Evolutionary conservation across 2,113 vertebrate species (phyloP), one percentile per base, ranked within the genome.

Genomic region (Hyla sarda): DNA sequence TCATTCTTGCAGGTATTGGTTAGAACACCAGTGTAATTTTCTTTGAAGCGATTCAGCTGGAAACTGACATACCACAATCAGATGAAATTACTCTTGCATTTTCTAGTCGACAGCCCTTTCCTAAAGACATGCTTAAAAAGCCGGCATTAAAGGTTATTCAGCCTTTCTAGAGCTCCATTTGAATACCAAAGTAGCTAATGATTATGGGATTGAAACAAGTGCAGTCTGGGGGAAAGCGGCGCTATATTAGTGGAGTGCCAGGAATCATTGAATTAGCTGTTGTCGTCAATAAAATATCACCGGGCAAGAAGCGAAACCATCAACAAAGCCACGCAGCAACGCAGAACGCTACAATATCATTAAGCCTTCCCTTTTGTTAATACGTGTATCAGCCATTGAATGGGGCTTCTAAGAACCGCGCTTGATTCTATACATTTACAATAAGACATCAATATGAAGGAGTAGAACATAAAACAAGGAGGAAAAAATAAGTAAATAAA

Each of bases 121-220:
- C 85, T 73, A 65, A 82, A 87, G 77, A 87, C 78, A 37, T 16
- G 85, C 54, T 87, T 74, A 81, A 74, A 87, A 82, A 87, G 77
- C 77, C 67, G 19, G 13, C 85, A 87, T 87, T 81, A 87, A 87
- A 82, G 85, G 85, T 87, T 87, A 87, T 87, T 82, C 85, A 81
- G 25, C 62, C 77, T 82, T 82, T 58, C 47, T 72, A 73, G 69
- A 60, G 77, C 50, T 37, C 74, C 78, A 87, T 87, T 87, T 87
- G 85, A 87, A 87, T 81, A 74, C 78, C 78, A 87, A 87, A 87
- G 85, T 87, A 82, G 85, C 32, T 81, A 82, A 87, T 87, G 85
- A 87, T 81, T 82, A 87, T 74, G 85, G 85, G 67, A 62, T 21
- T 50, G 69, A 60, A 81, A 80, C 76, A 86, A 81, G 75, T 86